Conservation (phyloP, 2,888 invertebrate genomes). For the Seladonia tumulorum region DNA sequence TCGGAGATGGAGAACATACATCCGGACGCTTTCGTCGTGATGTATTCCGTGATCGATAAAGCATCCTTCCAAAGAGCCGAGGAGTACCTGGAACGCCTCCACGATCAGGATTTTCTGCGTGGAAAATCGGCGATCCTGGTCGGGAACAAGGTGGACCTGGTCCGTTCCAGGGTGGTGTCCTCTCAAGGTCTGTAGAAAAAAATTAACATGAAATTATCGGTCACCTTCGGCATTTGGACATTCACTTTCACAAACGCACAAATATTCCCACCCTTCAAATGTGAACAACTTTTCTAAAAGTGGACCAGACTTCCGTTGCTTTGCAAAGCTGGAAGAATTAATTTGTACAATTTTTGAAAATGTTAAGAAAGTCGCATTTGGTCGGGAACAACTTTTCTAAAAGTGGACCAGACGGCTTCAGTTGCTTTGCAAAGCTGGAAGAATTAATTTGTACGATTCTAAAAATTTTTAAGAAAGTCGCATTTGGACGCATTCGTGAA, state of each 20-base stretch:
- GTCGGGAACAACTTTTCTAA: not conserved
- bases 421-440: too few relatives aligned
- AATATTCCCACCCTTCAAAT: not conserved
- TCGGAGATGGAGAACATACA: slow-evolving; percentile 90
- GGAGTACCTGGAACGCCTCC: slow-evolving; percentile 90
- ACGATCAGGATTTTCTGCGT: slow-evolving; percentile 91
- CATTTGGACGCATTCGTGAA: too few relatives aligned
- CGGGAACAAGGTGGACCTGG: slow-evolving; percentile 97
- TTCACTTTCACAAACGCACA: not conserved
- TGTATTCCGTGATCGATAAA: slow-evolving; percentile 96
- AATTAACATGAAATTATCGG: not conserved
- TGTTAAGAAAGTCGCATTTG: too few relatives aligned
- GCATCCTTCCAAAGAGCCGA: slow-evolving; percentile 94
- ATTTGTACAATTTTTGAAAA: too few relatives aligned
- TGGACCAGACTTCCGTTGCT: not conserved
- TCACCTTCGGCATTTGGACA: not conserved
- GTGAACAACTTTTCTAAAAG: not conserved
- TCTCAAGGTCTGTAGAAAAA: slow-evolving; percentile 90
- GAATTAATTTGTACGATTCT: too few relatives aligned
- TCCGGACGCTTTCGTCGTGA: slow-evolving; percentile 94
- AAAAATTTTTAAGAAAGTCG: too few relatives aligned
- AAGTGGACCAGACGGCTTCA: not conserved
- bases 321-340: too few relatives aligned
- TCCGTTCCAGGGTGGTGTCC: slow-evolving; percentile 94
- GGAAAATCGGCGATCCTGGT: slow-evolving; percentile 93